Base-by-base conservation (phyloP, 2,113 vertebrate genomes). In the Pteropus alecto region DNA sequence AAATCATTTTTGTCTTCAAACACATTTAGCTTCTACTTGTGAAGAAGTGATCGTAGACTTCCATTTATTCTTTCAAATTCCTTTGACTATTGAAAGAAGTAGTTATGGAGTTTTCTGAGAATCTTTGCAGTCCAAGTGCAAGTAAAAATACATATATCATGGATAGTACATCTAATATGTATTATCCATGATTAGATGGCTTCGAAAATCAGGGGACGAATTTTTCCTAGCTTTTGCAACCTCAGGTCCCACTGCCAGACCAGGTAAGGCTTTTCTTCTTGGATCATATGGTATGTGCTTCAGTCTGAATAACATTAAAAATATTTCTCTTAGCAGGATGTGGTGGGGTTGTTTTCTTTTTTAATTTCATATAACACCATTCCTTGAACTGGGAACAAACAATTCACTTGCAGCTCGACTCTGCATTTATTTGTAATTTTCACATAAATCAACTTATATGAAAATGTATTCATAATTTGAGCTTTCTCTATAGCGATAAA, bases 381-480 rank as follows among this genome's bases (percentile, higher is more conserved):
- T 98, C 51, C 97, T 98, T 99, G 98, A 98, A 98, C 97, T 98
- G 98, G 97, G 98, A 98, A 98, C 98, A 98, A 99, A 98, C 98
- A 98, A 98, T 98, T 98, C 98, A 98, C 98, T 99, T 98, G 95
- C 96, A 98, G 97, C 98, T 98, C 92, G 84, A 98, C 98, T 98
- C 97, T 98, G 98, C 98, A 98, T 99, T 99, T 98, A 99, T 98
- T 98, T 98, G 98, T 98, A 98, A 98, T 99, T 99, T 98, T 98
- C 98, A 98, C 98, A 98, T 99, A 98, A 99, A 98, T 99, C 99
- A 98, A 98, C 98, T 98, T 98, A 98, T 98, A 98, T 98, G 98
- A 98, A 99, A 99, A 99, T 99, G 97, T 98, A 98, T 99, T 99
- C 98, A 98, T 98, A 99, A 99, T 98, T 98, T 97, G 97, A 98